Percentiles rank a stretch among this genome's conserved stretches.
Evolutionary conservation across 2,888 invertebrate genomes (phyloP).

Genomic region (Leptura quadrifasciata): DNA sequence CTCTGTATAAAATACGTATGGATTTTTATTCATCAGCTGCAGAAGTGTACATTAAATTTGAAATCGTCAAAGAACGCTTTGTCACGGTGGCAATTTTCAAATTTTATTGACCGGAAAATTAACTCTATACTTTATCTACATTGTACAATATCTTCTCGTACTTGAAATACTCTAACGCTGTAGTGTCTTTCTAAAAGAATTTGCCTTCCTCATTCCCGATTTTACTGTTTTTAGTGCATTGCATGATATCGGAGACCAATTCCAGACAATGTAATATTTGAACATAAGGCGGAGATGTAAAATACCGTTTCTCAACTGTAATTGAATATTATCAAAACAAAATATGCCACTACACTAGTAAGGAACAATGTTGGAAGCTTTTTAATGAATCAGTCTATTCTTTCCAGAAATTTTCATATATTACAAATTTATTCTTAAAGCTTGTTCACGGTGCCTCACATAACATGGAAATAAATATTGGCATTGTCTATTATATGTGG

Average conservation of each 20-base stretch:
- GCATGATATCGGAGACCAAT: background rate
- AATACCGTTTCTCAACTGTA: no score
- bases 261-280: background rate
- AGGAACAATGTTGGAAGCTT: no score
- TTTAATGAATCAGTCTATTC: no score
- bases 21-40: background rate
- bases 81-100: background rate
- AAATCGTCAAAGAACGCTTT: background rate
- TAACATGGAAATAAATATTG: no score
- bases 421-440: no score
- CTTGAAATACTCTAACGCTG: background rate
- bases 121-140: constrained; percentile 6
- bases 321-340: no score
- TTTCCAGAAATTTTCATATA: no score
- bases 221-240: background rate
- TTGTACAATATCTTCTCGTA: background rate
- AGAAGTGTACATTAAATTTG: background rate
- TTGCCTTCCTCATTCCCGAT: background rate
- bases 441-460: no score
- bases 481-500: no score
- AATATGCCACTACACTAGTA: no score
- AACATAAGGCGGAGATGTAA: no score
- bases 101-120: constrained; percentile 17
- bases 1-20: no score
- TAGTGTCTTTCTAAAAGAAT: background rate